phyloP scores from a whole-genome alignment of 1,140 invertebrate genomes.

The Zaprionus capensis region DNA sequence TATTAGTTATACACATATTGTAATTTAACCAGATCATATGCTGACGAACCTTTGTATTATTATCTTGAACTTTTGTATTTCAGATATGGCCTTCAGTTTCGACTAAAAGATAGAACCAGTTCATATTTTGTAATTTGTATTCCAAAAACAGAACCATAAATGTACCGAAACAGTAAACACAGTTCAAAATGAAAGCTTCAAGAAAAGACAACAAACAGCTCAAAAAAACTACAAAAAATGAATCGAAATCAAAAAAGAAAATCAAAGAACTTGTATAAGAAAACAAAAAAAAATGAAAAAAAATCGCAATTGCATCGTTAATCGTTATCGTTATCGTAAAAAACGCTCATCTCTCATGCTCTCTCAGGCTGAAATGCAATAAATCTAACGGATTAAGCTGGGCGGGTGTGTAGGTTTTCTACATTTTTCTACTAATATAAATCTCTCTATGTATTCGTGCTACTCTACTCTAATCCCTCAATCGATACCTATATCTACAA shows the following conservation, averaged over 20 bases:
- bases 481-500: slow-evolving; percentile 24
- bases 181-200: slow-evolving; percentile 48
- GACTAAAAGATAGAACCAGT: slow-evolving; percentile 70
- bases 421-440: slow-evolving; percentile 39
- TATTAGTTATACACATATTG: slow-evolving; percentile 20
- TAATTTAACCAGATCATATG: slow-evolving; percentile 35
- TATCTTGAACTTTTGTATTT: slow-evolving; percentile 82
- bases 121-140: slow-evolving; percentile 74
- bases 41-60: slow-evolving; percentile 68
- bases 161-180: slow-evolving; percentile 56
- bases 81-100: slow-evolving; percentile 84
- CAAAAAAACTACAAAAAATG: slow-evolving; percentile 37
- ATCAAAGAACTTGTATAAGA: slow-evolving; percentile 33
- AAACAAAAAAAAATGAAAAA: slow-evolving; percentile 31
- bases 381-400: slow-evolving; percentile 54
- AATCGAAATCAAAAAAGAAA: slow-evolving; percentile 67
- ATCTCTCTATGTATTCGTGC: slow-evolving; percentile 26
- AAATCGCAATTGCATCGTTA: slow-evolving; percentile 29
- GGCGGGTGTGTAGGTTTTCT: slow-evolving; percentile 72
- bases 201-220: slow-evolving; percentile 46
- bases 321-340: slow-evolving; percentile 45
- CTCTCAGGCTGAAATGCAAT: slow-evolving; percentile 41
- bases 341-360: slow-evolving; percentile 59
- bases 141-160: slow-evolving; percentile 34
- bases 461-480: slow-evolving; percentile 35